Evolutionary conservation across 2,888 invertebrate genomes (phyloP), one percentile per base, ranked within the genome.

Genomic region (Parelbella ahira): DNA sequence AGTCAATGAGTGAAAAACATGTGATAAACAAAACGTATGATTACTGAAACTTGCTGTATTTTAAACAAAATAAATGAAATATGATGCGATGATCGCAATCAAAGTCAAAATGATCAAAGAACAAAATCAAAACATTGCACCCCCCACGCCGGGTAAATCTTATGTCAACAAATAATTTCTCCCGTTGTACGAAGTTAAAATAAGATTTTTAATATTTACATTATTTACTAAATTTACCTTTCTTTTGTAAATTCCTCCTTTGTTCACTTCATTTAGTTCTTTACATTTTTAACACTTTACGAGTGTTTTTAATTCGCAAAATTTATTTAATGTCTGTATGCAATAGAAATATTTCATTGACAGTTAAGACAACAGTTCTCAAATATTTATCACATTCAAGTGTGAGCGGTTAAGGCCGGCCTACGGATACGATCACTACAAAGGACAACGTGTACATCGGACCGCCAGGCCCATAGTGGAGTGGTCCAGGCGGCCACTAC

Each of bases 241-340:
- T 62, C 52, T 58, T 48, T 53, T 53, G 61, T 68, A 68, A 79
- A 78, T 82, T 77, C 78, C 69, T 71, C 72, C 73, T 75, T 80
- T 78, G 80, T 78, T 81, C 83, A 80, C 81, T 76, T 62, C 77
- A 79, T 81, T 65, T 73, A 67, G 30, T 50, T 51, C 47, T 56
- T 54, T 53, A 54, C 52, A 51, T 70, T 64, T 39, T 61, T 54
- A 60, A 61, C 83, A 81, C 81, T 68, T 63, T 63, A 63, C 53
- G 51, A 73, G 47, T 51, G 51, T 52, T 50, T 29, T 29, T 1
- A 9, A 4, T 6, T 29, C 5, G 18, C 6, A 45, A 46, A 49
- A n/a, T n/a, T n/a, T n/a, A n/a, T n/a, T n/a, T n/a, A n/a, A n/a
- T n/a, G n/a, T n/a, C n/a, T n/a, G n/a, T n/a, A n/a, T n/a, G n/a